Evolutionary conservation across 2,888 invertebrate species (phyloP), one percentile per base, ranked within the genome.

Genomic region (Hydropsyche betteni): DNA sequence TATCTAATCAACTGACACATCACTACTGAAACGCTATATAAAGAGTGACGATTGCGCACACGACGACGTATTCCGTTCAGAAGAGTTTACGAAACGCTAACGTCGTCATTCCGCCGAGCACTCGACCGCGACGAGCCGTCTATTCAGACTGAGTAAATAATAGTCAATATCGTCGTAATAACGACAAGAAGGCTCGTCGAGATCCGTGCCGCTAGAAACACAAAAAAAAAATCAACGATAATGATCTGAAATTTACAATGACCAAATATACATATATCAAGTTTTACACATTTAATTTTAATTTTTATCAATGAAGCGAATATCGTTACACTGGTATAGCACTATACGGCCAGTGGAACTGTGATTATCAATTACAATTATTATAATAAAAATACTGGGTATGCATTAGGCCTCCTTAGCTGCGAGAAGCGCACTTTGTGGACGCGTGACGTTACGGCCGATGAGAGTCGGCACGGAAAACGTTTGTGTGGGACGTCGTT

Each of bases 1-100:
- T 69, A 69, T 69, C 69, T 69, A 69, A 33, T 64, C 24, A 50
- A 51, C 14, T 51, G 69, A 69, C 69, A 69, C 69, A 69, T 69
- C 44, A 50, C 69, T 69, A 69, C 69, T 44, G 50, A 51, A 10
- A 69, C 51, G 38, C 44, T 69, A 69, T 50, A 51, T 38, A 24
- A 69, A 10, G 8, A 12, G 36, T 10, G 8, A 64, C 12, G 10
- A 24, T 61, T 61, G 61, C 61, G 33, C 24, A 6, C 33, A 24
- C 53, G 53, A 53, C 24, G 24, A 44, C 44, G 4, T 4, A 4
- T 44, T 24, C 24, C 24, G 24, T 24, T 24, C 24, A 24, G 24
- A 24, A 24, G 24, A 24, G 24, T 24, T 24, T 2, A 2, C 24
- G 24, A 24, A 24, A 24, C 24, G 24, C 24, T 1, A 24, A 24